Percentiles rank a stretch among this genome's conserved stretches.
Evolutionary conservation across 2,797 vertebrate genomes (phyloP).

Genomic region (Acanthopagrus latus): DNA sequence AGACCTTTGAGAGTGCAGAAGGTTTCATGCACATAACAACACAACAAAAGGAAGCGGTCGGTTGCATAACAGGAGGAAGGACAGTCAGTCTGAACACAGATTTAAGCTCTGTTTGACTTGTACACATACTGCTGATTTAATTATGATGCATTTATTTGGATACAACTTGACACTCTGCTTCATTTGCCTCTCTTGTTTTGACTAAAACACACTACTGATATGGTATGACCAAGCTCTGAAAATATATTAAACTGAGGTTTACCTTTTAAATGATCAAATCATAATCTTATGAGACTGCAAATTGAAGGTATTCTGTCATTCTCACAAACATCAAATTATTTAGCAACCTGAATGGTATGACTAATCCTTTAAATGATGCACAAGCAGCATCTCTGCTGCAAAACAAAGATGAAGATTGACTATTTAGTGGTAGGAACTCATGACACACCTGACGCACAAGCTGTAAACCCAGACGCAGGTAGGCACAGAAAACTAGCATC

Average conservation of each 20-base stretch:
- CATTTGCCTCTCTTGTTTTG: neutral
- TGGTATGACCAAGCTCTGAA: neutral
- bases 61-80: conserved; percentile 62
- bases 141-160: neutral
- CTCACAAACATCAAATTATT: neutral
- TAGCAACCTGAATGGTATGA: neutral
- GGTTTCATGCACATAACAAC: conserved; percentile 61
- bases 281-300: neutral
- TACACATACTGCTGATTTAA: neutral
- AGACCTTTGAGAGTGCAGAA: conserved; percentile 75
- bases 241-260: neutral
- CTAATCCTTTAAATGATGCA: neutral
- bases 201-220: neutral
- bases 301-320: neutral
- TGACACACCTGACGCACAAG: neutral
- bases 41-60: conserved; percentile 60
- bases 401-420: neutral
- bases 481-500: neutral
- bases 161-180: neutral
- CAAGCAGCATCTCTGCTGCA: neutral
- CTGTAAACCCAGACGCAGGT: neutral
- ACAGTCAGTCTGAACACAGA: neutral
- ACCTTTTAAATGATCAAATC: neutral
- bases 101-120: conserved; percentile 17
- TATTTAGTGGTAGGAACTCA: neutral